Base-by-base conservation (phyloP, 2,797 vertebrate genomes). In the Girardinus metallicus region DNA sequence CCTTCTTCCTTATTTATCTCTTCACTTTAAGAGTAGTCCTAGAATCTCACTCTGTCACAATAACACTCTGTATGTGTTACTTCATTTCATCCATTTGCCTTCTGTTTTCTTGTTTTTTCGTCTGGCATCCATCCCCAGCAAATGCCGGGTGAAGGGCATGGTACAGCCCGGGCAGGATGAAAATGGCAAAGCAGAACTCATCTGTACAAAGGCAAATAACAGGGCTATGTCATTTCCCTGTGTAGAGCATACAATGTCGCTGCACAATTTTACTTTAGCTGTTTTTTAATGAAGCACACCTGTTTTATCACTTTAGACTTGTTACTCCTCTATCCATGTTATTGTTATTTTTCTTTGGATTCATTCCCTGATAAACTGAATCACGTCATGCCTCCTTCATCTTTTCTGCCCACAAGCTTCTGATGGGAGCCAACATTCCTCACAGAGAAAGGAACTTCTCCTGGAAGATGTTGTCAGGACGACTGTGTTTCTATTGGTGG, bases 391-490 rank as follows among this genome's bases (percentile, higher is more conserved):
- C 43, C 51, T 0, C 73, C 29, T 18, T 51, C 75, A 7, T 81
- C 74, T 60, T 62, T 64, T 77, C 51, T 80, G 1, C 81, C 84
- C 84, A 84, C 77, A 39, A 71, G 80, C 76, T 77, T 77, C 73
- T 23, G 44, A 51, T 8, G 39, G 68, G 79, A n/a, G 79, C 66
- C 83, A 13, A 43, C 93, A 93, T 96, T 92, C 85, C 88, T 94
- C 75, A 23, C 23, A 5, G 60, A 81, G 81, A 70, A 70, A 90
- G 95, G 94, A 92, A 92, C 93, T 87, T 60, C 4, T 57, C 86
- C 73, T 41, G 70, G 75, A 74, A 80, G 80, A 62, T 77, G 94
- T 95, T 80, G 91, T 91, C 91, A 94, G 77, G 93, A 86, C 70
- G 26, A 83, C 84, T 12, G 77, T 60, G 44, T 90, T 62, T 85